Conservation (phyloP, 2,888 invertebrate species). For the Spicauda simplicius region DNA sequence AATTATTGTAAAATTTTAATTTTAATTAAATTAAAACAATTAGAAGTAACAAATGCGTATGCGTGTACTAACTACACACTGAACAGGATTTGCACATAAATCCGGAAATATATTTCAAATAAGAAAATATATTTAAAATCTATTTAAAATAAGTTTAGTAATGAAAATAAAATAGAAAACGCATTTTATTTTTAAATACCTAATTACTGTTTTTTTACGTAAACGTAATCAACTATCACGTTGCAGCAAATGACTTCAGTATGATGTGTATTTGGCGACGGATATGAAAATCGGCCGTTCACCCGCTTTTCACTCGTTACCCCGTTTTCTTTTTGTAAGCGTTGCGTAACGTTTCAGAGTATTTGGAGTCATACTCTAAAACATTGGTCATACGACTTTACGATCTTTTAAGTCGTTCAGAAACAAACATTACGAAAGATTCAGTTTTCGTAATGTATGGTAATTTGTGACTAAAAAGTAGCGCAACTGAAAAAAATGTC, state of each 20-base stretch:
- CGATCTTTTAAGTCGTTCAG: not conserved
- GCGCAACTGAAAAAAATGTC: too few species aligned
- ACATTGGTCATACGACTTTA: not conserved
- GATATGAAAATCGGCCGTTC: slow-evolving; percentile 52
- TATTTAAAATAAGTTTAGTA: not conserved
- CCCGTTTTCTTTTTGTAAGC: slow-evolving; percentile 42
- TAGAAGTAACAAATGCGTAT: too few species aligned
- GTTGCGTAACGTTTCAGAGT: slow-evolving; percentile 38
- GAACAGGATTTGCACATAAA: too few species aligned
- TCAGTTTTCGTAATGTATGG: too few species aligned
- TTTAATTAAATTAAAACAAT: too few species aligned
- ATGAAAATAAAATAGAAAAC: not conserved
- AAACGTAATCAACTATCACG: not conserved
- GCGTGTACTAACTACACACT: too few species aligned
- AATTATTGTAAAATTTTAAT: too few species aligned
- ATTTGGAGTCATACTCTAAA: slow-evolving; percentile 2
- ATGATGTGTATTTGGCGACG: slow-evolving; percentile 34
- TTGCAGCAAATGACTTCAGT: not conserved
- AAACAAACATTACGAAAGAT: not conserved
- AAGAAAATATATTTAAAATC: not conserved
- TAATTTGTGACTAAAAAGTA: too few species aligned
- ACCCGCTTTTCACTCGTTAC: slow-evolving; percentile 47
- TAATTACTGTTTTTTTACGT: too few species aligned
- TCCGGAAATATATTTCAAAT: too few species aligned
- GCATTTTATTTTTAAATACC: not conserved